These are phyloP conservation scores for Neocrepidodera transversa DNA, from an alignment of 2,888 invertebrate genomes.

Conservation along the genomic window DNA sequence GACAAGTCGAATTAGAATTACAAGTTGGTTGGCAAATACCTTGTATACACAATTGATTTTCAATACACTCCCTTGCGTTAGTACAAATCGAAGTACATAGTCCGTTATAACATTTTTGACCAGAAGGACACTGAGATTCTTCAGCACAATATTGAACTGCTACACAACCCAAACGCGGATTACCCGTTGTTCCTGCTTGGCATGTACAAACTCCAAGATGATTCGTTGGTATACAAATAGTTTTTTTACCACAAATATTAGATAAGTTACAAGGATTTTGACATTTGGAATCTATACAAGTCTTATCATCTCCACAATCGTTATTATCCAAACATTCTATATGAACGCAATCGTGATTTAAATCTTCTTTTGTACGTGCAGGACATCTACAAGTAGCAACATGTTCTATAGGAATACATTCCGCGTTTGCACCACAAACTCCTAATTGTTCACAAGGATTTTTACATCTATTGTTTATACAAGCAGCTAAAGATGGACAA, in stretches of 20 bases:
- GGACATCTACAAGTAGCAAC: constrained; percentile 78
- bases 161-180: constrained; percentile 85
- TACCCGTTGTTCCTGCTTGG: constrained; percentile 82
- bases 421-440: constrained; percentile 78
- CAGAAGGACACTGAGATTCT: constrained; percentile 83
- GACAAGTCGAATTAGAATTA: constrained; percentile 79
- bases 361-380: constrained; percentile 77
- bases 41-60: constrained; percentile 85
- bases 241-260: constrained; percentile 83
- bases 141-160: constrained; percentile 82
- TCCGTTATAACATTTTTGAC: constrained; percentile 83
- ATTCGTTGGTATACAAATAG: constrained; percentile 76
- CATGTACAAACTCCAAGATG: constrained; percentile 87
- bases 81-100: constrained; percentile 81
- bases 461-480: constrained; percentile 76
- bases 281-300: constrained; percentile 82
- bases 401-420: constrained; percentile 75
- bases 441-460: constrained; percentile 75
- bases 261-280: constrained; percentile 81
- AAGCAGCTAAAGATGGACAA: constrained; percentile 79
- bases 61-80: constrained; percentile 83
- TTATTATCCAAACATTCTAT: constrained; percentile 81
- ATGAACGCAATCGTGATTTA: constrained; percentile 73
- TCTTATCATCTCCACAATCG: constrained; percentile 74
- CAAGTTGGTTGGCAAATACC: constrained; percentile 87